Percentiles rank a stretch among this genome's conserved stretches.
These are phyloP conservation scores for Nanger granti DNA, from an alignment of 2,113 vertebrate genomes.

Conservation along the genomic window DNA sequence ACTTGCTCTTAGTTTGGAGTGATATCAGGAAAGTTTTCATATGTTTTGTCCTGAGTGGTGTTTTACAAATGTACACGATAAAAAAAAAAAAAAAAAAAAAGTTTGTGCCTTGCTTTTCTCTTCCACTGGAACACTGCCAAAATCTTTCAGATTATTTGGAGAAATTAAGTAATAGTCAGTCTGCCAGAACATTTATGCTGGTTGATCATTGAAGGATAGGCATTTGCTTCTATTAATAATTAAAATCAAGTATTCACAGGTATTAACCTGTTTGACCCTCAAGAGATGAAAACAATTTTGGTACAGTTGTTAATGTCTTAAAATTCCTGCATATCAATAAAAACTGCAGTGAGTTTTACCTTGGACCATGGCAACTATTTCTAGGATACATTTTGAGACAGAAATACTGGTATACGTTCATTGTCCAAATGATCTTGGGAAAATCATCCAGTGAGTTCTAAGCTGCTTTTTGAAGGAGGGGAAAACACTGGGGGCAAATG, in stretches of 20 bases:
- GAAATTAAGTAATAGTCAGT: conserved; percentile 18
- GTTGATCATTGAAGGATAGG: background rate
- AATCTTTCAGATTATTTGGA: conserved; percentile 29
- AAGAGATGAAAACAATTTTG: conserved; percentile 15
- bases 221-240: background rate
- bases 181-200: background rate
- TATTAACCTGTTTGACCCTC: conserved; percentile 9
- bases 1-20: background rate
- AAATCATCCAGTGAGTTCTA: background rate
- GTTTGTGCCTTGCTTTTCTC: background rate
- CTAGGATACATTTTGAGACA: conserved; percentile 19
- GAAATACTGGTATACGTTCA: conserved; percentile 4
- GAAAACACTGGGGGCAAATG: background rate
- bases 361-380: background rate
- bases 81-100: background rate
- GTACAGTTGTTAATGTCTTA: background rate
- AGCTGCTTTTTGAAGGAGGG: background rate
- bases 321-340: background rate
- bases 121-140: background rate
- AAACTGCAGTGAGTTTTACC: background rate
- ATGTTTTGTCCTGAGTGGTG: background rate
- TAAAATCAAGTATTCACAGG: background rate
- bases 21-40: background rate
- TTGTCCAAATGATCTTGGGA: background rate
- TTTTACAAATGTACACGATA: background rate